Evolutionary conservation across 2,797 vertebrate genomes (phyloP).

Genomic region (Phoxinus dragarum): DNA sequence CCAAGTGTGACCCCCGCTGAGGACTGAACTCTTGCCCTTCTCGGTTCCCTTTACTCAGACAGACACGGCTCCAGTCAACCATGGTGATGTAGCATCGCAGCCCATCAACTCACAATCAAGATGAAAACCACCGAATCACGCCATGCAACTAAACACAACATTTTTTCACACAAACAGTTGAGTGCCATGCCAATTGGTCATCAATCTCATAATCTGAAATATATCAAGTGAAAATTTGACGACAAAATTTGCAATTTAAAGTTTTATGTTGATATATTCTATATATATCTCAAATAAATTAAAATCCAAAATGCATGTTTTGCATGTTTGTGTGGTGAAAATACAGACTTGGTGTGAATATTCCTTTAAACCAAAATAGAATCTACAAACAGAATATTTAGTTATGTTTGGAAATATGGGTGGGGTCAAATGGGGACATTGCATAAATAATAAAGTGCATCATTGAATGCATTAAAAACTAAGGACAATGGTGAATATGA

Average conservation of each 20-base stretch:
- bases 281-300: too few relatives aligned
- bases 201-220: not conserved
- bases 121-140: not conserved
- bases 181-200: not conserved
- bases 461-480: not conserved
- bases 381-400: not conserved
- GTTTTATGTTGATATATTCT: too few relatives aligned
- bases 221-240: not conserved
- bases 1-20: conserved; percentile 63
- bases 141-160: not conserved
- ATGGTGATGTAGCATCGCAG: conserved; percentile 7
- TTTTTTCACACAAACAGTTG: not conserved
- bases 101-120: not conserved
- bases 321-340: not conserved
- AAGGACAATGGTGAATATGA: not conserved
- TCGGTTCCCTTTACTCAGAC: conserved; percentile 47
- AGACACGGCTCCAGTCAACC: conserved; percentile 45
- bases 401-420: too few relatives aligned
- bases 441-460: conserved; percentile 14
- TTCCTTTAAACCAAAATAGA: not conserved
- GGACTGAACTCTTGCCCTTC: conserved; percentile 68
- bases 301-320: too few relatives aligned
- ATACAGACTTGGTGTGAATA: not conserved
- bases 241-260: not conserved
- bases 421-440: not conserved